A percentile compares a stretch with the other conserved stretches of the same genome.
phyloP scores from a whole-genome alignment of 2,888 invertebrate species.

The Deilephila elpenor region DNA sequence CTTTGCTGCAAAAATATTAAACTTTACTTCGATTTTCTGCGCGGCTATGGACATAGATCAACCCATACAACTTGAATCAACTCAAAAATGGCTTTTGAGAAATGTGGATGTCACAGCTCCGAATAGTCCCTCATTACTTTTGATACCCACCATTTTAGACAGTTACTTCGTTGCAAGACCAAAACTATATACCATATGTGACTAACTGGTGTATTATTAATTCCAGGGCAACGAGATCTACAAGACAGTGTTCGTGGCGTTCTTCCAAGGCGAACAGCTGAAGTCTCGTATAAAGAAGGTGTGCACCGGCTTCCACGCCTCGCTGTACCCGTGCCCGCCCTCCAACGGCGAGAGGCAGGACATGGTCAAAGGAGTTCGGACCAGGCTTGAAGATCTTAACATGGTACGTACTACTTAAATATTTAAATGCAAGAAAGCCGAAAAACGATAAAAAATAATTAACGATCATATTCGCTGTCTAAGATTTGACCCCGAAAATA shows the following conservation, averaged over 20 bases:
- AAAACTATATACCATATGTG: not conserved
- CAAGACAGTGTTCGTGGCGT: conserved; percentile 95
- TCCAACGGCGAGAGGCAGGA: conserved; percentile 93
- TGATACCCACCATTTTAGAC: too few relatives aligned
- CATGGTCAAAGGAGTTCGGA: conserved; percentile 95
- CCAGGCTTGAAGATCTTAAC: conserved; percentile 94
- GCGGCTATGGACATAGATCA: too few relatives aligned
- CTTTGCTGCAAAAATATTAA: too few relatives aligned
- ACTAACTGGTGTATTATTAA: not conserved
- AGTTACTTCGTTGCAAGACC: too few relatives aligned
- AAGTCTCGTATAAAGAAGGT: conserved; percentile 96
- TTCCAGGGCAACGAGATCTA: conserved; percentile 92
- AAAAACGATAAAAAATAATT: too few relatives aligned
- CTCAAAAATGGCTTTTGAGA: too few relatives aligned
- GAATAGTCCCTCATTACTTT: too few relatives aligned
- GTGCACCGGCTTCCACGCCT: conserved; percentile 96
- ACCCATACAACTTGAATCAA: too few relatives aligned
- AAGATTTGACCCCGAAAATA: too few relatives aligned
- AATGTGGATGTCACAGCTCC: too few relatives aligned
- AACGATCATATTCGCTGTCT: not conserved
- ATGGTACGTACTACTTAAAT: conserved; percentile 79
- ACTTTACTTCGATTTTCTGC: too few relatives aligned
- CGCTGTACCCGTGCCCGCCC: conserved; percentile 96
- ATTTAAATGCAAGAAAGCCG: not conserved
- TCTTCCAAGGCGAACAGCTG: conserved; percentile 96